Evolutionary conservation across 2,797 vertebrate species (phyloP).

Genomic region (Rhincodon typus): DNA sequence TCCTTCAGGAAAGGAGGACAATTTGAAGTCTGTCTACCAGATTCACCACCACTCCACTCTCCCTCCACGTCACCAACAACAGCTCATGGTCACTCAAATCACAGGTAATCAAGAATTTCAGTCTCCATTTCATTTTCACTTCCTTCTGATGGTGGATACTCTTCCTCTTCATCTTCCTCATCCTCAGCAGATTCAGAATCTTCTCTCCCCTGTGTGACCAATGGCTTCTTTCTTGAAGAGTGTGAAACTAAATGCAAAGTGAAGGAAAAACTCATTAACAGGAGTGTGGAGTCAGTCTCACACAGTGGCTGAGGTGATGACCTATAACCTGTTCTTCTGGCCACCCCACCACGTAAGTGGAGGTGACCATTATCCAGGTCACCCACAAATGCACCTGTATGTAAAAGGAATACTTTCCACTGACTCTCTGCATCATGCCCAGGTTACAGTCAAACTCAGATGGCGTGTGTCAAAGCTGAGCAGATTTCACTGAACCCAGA

Average conservation of each 20-base stretch:
- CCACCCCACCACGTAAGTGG: not conserved
- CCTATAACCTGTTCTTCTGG: not conserved
- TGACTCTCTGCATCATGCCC: not conserved
- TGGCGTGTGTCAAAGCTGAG: not conserved
- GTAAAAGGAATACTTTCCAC: not conserved
- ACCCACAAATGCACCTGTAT: not conserved
- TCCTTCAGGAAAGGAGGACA: not conserved
- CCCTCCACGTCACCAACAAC: not conserved
- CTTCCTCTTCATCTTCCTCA: slow-evolving; percentile 77
- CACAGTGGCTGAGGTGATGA: not conserved
- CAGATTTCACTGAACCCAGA: not conserved
- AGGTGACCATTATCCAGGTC: not conserved
- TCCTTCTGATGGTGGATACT: slow-evolving; percentile 81
- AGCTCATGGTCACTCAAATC: slow-evolving; percentile 40
- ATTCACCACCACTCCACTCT: not conserved
- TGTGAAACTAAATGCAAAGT: slow-evolving; percentile 44
- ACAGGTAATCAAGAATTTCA: slow-evolving; percentile 89
- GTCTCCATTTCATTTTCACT: slow-evolving; percentile 98
- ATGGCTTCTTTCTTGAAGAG: slow-evolving; percentile 44
- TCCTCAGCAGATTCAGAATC: slow-evolving; percentile 56
- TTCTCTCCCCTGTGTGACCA: slow-evolving; percentile 59
- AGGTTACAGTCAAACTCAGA: not conserved
- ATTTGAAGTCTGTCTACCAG: not conserved
- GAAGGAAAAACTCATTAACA: slow-evolving; percentile 45
- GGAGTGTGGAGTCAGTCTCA: not conserved